phyloP scores from a whole-genome alignment of 2,113 vertebrate species.

The Embiotoca jacksoni region DNA sequence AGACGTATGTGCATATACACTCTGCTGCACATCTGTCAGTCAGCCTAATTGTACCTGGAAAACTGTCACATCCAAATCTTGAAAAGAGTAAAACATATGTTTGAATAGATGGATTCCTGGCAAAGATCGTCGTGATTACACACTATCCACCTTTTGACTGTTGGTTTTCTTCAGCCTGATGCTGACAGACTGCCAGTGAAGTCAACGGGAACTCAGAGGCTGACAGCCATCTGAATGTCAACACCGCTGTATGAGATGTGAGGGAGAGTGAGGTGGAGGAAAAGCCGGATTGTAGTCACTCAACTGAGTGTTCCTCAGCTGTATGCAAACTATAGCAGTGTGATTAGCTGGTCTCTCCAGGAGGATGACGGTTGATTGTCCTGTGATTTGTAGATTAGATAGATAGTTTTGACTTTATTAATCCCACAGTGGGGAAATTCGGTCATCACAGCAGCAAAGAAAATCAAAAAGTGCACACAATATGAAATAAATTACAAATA shows the following conservation, averaged over 20 bases:
- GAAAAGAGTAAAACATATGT: no score
- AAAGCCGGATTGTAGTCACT: slow-evolving; percentile 1
- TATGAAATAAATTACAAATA: no score
- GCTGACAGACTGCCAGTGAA: neutral
- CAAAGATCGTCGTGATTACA: neutral
- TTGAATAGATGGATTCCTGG: slow-evolving; percentile 1
- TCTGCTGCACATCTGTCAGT: no score
- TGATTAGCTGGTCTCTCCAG: neutral
- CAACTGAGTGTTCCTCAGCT: neutral
- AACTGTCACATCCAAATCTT: no score
- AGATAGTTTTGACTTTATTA: no score
- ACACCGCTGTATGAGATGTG: neutral
- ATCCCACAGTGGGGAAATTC: no score
- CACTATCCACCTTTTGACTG: neutral
- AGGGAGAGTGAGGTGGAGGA: neutral
- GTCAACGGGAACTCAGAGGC: neutral
- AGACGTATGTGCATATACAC: no score
- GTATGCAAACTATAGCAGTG: neutral
- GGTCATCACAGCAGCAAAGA: no score
- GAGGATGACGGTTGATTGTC: neutral
- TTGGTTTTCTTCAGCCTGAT: slow-evolving; percentile 14
- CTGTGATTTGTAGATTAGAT: neutral
- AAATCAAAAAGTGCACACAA: no score
- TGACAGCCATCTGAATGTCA: slow-evolving; percentile 7
- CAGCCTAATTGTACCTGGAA: no score